Base-by-base conservation (phyloP, 2,113 vertebrate species). In the Sprattus sprattus region DNA sequence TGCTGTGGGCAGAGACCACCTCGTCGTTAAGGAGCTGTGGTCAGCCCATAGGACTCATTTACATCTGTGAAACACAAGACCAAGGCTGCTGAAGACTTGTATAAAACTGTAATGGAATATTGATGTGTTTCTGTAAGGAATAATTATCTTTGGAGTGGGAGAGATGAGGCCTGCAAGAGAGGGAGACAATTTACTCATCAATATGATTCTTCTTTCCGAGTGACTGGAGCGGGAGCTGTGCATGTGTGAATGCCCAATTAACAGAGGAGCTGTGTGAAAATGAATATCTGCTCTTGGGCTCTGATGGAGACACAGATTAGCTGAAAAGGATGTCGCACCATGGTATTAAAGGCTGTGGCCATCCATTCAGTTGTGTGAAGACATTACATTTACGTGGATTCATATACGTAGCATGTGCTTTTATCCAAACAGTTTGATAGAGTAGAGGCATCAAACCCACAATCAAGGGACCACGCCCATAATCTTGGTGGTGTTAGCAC, bases 231-330 rank as follows among this genome's bases (percentile, higher is more conserved):
- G 16, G 25, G 28, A 78, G 71, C 71, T 39, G 25, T 16, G 71
- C 71, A 78, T 32, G 32, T 78, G 71, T 78, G 71, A 78, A 78
- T 39, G 71, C 11, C 71, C 71, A 78, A 78, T 78, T 78, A 78
- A 44, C 71, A 78, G 71, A 39, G 13, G 32, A 32, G 71, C 71
- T 39, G 71, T 78, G 4, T 15, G 32, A 39, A 39, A 71, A 78
- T 16, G 28, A 78, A 32, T 32, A 78, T 39, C 28, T 32, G 71
- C 28, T 75, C 67, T 32, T 13, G 32, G n/a, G 20, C 22, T 39
- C 39, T n/a, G 22, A 22, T 64, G 7, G 3, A 18, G 13, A 5
- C 25, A 32, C 28, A 16, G 13, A 32, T 32, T 71, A 22, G 57
- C 57, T 32, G 71, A 32, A 78, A 78, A 39, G 25, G 28, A 32